Evolutionary conservation across 2,113 vertebrate species (phyloP).

Genomic region (Xiphophorus maculatus): DNA sequence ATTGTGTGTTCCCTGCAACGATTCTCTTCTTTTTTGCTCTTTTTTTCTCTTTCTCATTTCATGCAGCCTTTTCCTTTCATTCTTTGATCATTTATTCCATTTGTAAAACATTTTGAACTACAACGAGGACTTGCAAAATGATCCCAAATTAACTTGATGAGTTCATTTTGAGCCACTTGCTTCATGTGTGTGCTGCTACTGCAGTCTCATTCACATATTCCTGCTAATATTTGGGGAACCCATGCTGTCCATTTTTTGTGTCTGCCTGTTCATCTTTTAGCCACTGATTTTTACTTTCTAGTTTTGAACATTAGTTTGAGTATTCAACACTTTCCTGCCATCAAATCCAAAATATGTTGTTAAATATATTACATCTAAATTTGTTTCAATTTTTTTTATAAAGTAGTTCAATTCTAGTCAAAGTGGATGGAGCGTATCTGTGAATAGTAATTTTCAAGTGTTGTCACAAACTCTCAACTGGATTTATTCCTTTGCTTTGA

Average conservation of each 20-base stretch:
- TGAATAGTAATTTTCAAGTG: not conserved
- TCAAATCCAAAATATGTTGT: not conserved
- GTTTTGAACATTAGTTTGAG: not conserved
- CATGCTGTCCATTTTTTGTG: slow-evolving; percentile 26
- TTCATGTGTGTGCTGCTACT: slow-evolving; percentile 53
- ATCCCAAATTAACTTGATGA: slow-evolving; percentile 65
- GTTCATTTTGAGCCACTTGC: slow-evolving; percentile 46
- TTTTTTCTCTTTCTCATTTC: slow-evolving; percentile 32
- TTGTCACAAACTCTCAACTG: not conserved
- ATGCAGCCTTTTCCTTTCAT: slow-evolving; percentile 52
- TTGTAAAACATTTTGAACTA: slow-evolving; percentile 65
- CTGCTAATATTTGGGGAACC: slow-evolving; percentile 29
- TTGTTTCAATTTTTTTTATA: not conserved
- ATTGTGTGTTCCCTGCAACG: slow-evolving; percentile 21
- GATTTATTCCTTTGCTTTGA: not conserved
- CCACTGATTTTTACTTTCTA: not conserved
- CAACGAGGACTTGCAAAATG: slow-evolving; percentile 66
- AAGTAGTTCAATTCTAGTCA: not conserved
- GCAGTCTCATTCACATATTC: slow-evolving; percentile 60
- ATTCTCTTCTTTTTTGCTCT: slow-evolving; percentile 13
- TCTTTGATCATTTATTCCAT: slow-evolving; percentile 63
- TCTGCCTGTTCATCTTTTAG: not conserved
- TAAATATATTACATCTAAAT: not conserved
- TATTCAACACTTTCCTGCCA: not conserved
- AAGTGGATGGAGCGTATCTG: not conserved